phyloP scores from a whole-genome alignment of 2,797 vertebrate genomes.

The Dermochelys coriacea region DNA sequence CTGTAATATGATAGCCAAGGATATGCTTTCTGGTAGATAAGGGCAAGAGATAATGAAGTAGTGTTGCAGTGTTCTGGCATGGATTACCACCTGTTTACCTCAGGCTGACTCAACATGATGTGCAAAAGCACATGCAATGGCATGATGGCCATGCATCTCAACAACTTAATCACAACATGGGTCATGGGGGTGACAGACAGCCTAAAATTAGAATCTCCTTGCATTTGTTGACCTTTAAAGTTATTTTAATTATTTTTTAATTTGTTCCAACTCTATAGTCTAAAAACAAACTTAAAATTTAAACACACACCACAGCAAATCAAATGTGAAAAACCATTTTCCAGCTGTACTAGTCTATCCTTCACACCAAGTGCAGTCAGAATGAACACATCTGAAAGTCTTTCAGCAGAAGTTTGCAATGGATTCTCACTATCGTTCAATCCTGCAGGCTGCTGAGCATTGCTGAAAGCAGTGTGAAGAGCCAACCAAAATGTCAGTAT shows the following conservation, averaged over 20 bases:
- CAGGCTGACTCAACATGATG: background rate
- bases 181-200: background rate
- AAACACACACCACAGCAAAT: background rate
- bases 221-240: background rate
- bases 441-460: background rate
- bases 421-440: background rate
- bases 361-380: background rate
- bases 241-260: background rate
- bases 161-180: background rate
- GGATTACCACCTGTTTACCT: background rate
- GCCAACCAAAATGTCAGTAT: background rate
- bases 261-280: background rate
- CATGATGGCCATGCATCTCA: background rate
- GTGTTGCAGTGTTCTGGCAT: background rate
- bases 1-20: background rate
- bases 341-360: background rate
- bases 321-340: background rate
- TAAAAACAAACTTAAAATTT: background rate
- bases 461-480: background rate
- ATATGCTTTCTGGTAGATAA: background rate
- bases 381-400: background rate
- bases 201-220: constrained; percentile 1
- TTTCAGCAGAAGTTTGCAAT: background rate
- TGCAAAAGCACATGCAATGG: background rate
- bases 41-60: background rate